Evolutionary conservation across 1,140 invertebrate genomes (phyloP).

Genomic region (Babylonia areolata): DNA sequence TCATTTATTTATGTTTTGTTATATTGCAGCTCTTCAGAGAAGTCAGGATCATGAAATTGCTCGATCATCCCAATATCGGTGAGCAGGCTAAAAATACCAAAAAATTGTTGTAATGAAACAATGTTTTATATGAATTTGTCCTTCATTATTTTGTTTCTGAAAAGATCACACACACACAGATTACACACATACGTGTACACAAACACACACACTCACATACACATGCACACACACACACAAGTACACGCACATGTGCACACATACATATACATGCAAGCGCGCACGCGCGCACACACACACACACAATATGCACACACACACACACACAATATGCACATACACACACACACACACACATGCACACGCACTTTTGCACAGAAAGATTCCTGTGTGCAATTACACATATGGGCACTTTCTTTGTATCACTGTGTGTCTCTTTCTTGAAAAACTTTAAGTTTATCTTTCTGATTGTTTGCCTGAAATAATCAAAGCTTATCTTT

Average conservation of each 20-base stretch:
- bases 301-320: not conserved
- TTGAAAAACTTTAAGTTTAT: no score
- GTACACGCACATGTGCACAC: not conserved
- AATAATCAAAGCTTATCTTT: no score
- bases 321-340: no score
- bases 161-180: not conserved
- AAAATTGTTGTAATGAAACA: not conserved
- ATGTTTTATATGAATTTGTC: not conserved
- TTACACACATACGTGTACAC: no score
- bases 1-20: no score
- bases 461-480: no score
- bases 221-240: constrained; percentile 13
- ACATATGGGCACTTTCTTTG: no score
- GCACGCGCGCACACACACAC: not conserved
- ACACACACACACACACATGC: not conserved
- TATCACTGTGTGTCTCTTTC: no score
- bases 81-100: constrained; percentile 55
- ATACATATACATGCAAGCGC: no score
- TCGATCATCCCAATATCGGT: constrained; percentile 99
- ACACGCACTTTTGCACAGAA: not conserved
- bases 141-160: no score
- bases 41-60: constrained; percentile 99
- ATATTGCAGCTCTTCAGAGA: constrained; percentile 88
- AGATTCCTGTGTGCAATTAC: no score
- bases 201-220: not conserved